Percentiles rank a stretch among this genome's conserved stretches.
phyloP scores from a whole-genome alignment of 1,140 invertebrate genomes.

The Drosophila pachea region DNA sequence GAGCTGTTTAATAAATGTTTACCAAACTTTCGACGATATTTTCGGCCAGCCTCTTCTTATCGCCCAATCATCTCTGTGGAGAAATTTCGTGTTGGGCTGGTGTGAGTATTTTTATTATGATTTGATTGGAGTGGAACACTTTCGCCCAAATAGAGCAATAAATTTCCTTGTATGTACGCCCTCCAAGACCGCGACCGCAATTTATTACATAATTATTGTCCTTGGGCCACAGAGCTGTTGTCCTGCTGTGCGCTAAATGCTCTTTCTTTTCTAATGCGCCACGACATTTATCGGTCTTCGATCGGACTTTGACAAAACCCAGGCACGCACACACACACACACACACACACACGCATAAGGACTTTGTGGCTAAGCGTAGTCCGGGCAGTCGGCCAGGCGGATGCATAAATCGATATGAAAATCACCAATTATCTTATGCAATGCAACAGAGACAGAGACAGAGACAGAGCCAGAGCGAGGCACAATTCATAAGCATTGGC shows the following conservation, averaged over 20 bases:
- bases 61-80: not conserved
- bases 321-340: too few species aligned
- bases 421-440: slow-evolving; percentile 77
- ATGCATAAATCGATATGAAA: slow-evolving; percentile 77
- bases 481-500: slow-evolving; percentile 61
- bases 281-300: slow-evolving; percentile 47
- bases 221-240: slow-evolving; percentile 21
- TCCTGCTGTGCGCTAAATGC: slow-evolving; percentile 58
- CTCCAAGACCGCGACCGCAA: slow-evolving; percentile 27
- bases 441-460: slow-evolving; percentile 29
- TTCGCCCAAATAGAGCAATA: slow-evolving; percentile 72
- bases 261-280: slow-evolving; percentile 40
- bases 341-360: too few species aligned
- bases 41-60: not conserved
- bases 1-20: slow-evolving; percentile 37
- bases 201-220: slow-evolving; percentile 78
- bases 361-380: slow-evolving; percentile 15
- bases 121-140: slow-evolving; percentile 50
- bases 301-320: slow-evolving; percentile 37
- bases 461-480: slow-evolving; percentile 12
- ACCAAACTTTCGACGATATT: slow-evolving; percentile 32
- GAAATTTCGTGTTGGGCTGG: slow-evolving; percentile 43
- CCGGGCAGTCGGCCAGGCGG: slow-evolving; percentile 37
- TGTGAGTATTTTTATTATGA: slow-evolving; percentile 72
- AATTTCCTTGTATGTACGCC: slow-evolving; percentile 44